Conservation (phyloP, 2,888 invertebrate species). For the Hecatera dysodea region DNA sequence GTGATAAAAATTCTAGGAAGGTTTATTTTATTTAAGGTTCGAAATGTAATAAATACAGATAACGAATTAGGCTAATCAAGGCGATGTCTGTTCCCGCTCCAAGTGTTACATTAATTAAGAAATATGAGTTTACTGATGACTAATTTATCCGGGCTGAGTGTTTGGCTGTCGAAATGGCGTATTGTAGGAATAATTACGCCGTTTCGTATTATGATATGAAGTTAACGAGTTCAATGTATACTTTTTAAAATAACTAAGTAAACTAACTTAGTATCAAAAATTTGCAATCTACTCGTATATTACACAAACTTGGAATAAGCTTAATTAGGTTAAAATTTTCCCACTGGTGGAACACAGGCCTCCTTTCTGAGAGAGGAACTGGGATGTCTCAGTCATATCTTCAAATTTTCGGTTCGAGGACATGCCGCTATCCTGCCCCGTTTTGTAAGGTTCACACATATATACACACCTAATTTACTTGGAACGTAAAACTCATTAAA, state of each 20-base stretch:
- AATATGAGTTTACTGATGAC: slow-evolving; percentile 5
- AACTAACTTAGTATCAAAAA: neutral
- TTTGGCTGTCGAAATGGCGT: neutral
- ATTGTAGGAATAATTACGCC: neutral
- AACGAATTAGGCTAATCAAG: neutral
- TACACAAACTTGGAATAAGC: too few relatives aligned
- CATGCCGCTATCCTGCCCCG: neutral
- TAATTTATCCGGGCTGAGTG: neutral
- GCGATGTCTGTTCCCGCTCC: neutral
- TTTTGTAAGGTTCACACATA: neutral
- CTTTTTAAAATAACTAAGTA: neutral
- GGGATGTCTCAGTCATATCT: neutral
- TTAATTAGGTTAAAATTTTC: too few relatives aligned
- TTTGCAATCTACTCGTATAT: neutral
- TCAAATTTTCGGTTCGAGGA: too few relatives aligned
- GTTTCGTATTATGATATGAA: neutral
- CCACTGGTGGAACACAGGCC: too few relatives aligned
- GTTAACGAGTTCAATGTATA: neutral
- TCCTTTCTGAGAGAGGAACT: neutral
- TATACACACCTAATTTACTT: slow-evolving; percentile 3
- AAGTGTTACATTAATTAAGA: neutral
- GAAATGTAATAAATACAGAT: too few relatives aligned
- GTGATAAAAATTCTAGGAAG: too few relatives aligned
- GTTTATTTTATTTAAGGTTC: too few relatives aligned
- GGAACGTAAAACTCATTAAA: slow-evolving; percentile 31